Evolutionary conservation across 2,888 invertebrate species (phyloP), one percentile per base, ranked within the genome.

Genomic region (Panorpa germanica): DNA sequence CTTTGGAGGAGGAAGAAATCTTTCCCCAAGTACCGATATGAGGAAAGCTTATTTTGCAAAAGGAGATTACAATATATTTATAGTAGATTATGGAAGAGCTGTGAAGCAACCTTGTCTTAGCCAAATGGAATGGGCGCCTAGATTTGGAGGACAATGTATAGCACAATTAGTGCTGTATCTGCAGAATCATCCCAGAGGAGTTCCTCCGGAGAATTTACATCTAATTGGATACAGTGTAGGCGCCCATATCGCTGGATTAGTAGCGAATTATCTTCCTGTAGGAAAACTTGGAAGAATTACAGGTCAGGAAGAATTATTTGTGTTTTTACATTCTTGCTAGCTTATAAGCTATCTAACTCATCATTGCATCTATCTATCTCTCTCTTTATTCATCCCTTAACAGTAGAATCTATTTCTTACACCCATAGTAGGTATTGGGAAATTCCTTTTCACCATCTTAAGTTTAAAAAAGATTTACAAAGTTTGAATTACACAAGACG

Each of bases 191-290:
- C 81, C 81, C 0, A 66, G 80, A 39, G 69, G 80, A 1, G 67
- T 77, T 1, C 63, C 59, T 16, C 78, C 81, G 1, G 75, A 81
- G 45, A 62, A 66, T 34, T 49, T 83, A 19, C 85, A 85, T 48
- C 65, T 83, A 2, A 73, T 85, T 33, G 85, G 85, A 0, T 85
- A 83, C 54, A 82, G 82, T 48, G 78, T 83, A 14, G 83, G 83
- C 2, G 82, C 83, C 0, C 83, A 85, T 44, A 83, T 85, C 34
- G 71, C 81, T 4, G 83, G 83, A 0, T 57, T 83, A 24, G 73
- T 80, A 1, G 78, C 83, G 20, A 85, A 85, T 49, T 74, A 73
- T 43, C 48, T 85, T 21, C 55, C 62, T 25, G 65, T 71, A 42
- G 80, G 81, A 21, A 83, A 80, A 52, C 56, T 85, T 29, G 83